A percentile compares a stretch with the other conserved stretches of the same genome.
Evolutionary conservation across 2,888 invertebrate genomes (phyloP).

Genomic region (Ophioninae sp.): DNA sequence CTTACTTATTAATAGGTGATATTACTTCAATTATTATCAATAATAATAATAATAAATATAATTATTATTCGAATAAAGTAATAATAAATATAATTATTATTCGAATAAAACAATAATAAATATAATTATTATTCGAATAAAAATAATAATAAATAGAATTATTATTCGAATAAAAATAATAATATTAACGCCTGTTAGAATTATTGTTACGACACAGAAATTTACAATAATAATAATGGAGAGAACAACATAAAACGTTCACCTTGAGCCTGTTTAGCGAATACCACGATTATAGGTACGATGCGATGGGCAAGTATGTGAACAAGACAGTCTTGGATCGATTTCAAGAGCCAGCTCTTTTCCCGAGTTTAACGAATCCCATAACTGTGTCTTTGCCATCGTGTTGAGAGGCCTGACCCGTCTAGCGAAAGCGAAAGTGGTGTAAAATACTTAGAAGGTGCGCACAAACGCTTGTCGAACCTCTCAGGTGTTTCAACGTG

Average conservation of each 20-base stretch:
- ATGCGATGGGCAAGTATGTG: slow-evolving; percentile 60
- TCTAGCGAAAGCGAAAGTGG: slow-evolving; percentile 59
- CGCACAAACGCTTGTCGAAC: slow-evolving; percentile 25
- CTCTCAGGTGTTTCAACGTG: slow-evolving; percentile 12
- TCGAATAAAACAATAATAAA: neutral
- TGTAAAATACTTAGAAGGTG: slow-evolving; percentile 53
- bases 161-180: neutral
- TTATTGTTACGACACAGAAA: no score
- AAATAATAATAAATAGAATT: neutral
- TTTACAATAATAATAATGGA: neutral
- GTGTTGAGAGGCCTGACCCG: slow-evolving; percentile 23
- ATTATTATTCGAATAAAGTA: no score
- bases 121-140: neutral
- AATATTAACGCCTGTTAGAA: no score
- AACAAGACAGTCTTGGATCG: slow-evolving; percentile 40
- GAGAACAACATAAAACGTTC: slow-evolving; percentile 56
- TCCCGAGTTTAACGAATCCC: slow-evolving; percentile 20
- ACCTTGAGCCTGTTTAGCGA: slow-evolving; percentile 66
- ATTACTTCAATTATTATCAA: no score
- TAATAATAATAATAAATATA: no score
- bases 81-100: no score
- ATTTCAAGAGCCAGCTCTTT: slow-evolving; percentile 24
- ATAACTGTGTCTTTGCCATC: slow-evolving; percentile 23
- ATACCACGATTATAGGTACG: slow-evolving; percentile 29
- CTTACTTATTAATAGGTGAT: no score